Conservation (phyloP, 2,797 vertebrate genomes). For the Scarus forsteni region DNA sequence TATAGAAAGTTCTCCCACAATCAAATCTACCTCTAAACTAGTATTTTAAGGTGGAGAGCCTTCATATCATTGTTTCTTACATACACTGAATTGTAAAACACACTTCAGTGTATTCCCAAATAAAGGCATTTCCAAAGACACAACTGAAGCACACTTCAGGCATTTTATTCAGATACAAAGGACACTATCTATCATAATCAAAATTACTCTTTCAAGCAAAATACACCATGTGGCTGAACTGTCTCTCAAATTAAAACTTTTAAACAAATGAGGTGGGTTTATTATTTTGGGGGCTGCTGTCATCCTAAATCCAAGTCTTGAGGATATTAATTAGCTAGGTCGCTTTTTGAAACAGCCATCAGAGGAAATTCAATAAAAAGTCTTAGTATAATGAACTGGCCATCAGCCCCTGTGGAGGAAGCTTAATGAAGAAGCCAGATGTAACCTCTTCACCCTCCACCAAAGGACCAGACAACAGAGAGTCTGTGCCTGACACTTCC, state of each 20-base stretch:
- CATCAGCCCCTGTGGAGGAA: constrained; percentile 24
- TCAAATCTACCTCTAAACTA: no score
- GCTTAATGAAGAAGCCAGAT: constrained; percentile 53
- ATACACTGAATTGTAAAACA: no score
- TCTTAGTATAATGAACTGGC: background rate
- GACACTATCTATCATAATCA: no score
- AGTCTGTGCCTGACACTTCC: constrained; percentile 1
- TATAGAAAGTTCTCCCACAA: no score
- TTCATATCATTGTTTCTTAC: no score
- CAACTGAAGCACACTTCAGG: no score
- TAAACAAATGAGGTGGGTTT: background rate
- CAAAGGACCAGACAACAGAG: constrained; percentile 20
- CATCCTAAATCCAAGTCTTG: constrained; percentile 3
- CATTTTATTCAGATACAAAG: no score
- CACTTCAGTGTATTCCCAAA: no score
- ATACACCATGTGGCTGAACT: background rate
- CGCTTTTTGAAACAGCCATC: constrained; percentile 25
- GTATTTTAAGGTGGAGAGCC: no score
- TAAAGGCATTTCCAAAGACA: no score
- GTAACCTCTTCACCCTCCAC: constrained; percentile 29
- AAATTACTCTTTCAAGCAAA: background rate
- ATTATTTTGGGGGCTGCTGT: constrained; percentile 1
- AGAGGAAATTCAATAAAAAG: constrained; percentile 39
- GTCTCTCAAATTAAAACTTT: constrained; percentile 7
- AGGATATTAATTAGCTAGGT: constrained; percentile 30